phyloP scores from a whole-genome alignment of 1,140 invertebrate genomes.

The Mercenaria mercenaria region DNA sequence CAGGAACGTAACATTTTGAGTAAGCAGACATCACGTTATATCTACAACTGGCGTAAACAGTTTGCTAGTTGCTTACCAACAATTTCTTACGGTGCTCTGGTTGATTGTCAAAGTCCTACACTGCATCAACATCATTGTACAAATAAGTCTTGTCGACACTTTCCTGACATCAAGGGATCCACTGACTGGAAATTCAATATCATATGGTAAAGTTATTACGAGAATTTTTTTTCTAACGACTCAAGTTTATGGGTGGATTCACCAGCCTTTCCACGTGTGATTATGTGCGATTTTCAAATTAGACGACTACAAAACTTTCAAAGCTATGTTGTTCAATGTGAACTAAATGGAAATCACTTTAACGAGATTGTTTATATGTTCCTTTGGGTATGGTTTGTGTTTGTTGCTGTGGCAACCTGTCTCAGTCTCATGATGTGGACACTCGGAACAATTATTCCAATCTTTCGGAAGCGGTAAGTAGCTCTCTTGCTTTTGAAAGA shows the following conservation, averaged over 20 bases:
- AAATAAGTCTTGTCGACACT: background rate
- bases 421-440: conserved; percentile 1
- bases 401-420: conserved; percentile 20
- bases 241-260: background rate
- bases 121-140: conserved; percentile 1
- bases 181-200: background rate
- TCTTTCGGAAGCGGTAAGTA: conserved; percentile 21
- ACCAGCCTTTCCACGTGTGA: background rate
- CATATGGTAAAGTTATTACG: conserved; percentile 14
- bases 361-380: conserved; percentile 38
- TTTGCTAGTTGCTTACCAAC: conserved; percentile 6
- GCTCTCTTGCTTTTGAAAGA: too few species aligned
- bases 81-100: conserved; percentile 8
- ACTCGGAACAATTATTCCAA: conserved; percentile 14
- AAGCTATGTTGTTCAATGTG: background rate
- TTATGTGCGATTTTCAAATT: background rate
- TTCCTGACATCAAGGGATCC: background rate
- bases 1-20: background rate
- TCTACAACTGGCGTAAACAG: conserved; percentile 20
- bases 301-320: background rate
- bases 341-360: background rate
- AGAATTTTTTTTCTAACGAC: conserved; percentile 4
- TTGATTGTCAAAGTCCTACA: conserved; percentile 36
- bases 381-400: conserved; percentile 46
- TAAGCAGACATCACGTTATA: background rate